phyloP scores from a whole-genome alignment of 2,888 invertebrate species.

The Ennomos quercinarius region DNA sequence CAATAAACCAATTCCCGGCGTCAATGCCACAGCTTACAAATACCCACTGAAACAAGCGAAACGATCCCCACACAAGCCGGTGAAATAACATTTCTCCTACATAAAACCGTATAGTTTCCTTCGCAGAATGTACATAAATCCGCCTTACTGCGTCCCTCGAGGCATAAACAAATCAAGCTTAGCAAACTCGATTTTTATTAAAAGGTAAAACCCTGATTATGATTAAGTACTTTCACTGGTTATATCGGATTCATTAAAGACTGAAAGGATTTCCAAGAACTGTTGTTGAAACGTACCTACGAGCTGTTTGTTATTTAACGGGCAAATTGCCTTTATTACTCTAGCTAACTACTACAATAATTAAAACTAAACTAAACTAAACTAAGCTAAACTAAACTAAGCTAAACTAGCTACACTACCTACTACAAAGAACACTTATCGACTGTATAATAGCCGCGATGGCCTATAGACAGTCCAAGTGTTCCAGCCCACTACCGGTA shows the following conservation, averaged over 20 bases:
- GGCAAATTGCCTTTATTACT: too few species aligned
- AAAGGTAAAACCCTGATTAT: conserved; percentile 13
- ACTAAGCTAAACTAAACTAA: too few species aligned
- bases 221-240: neutral
- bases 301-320: neutral
- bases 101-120: conserved; percentile 27
- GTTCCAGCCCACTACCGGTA: too few species aligned
- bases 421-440: too few species aligned
- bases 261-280: neutral
- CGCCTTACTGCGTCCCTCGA: conserved; percentile 12
- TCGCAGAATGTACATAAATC: conserved; percentile 25
- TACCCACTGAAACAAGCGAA: conserved; percentile 18
- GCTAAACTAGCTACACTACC: too few species aligned
- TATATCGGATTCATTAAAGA: neutral
- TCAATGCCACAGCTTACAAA: conserved; percentile 21
- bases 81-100: conserved; percentile 24
- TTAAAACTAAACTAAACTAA: too few species aligned
- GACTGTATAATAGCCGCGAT: too few species aligned
- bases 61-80: conserved; percentile 23
- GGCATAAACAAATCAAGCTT: conserved; percentile 26
- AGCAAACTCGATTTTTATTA: conserved; percentile 12
- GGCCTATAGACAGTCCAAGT: too few species aligned
- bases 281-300: conserved; percentile 2
- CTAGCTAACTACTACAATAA: too few species aligned
- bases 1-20: conserved; percentile 21